Conservation (phyloP, 2,797 vertebrate genomes). For the Bucorvus abyssinicus region DNA sequence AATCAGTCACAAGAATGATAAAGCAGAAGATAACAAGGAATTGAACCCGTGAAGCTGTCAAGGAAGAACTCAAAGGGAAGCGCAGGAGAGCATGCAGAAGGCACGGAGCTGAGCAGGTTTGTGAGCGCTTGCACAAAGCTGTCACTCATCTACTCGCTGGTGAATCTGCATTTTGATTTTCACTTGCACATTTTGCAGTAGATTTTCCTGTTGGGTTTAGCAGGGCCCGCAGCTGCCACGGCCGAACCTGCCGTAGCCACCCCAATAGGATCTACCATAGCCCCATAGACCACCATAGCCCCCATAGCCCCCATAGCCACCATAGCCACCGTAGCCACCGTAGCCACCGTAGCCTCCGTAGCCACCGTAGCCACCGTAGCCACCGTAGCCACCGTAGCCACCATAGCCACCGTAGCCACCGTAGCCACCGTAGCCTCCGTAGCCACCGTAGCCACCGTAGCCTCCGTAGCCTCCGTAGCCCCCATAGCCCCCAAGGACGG, state of each 20-base stretch:
- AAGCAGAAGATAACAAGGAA: neutral
- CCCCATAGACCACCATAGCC: neutral
- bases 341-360: neutral
- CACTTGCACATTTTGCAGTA: neutral
- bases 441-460: neutral
- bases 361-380: neutral
- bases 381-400: neutral
- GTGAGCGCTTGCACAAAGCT: neutral
- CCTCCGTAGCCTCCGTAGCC: neutral
- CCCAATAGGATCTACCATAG: neutral
- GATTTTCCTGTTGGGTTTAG: neutral
- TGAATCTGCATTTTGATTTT: neutral
- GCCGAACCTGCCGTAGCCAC: neutral
- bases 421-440: neutral
- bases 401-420: neutral
- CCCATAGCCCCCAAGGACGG: neutral
- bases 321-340: neutral
- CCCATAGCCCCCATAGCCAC: neutral
- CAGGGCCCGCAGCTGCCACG: neutral
- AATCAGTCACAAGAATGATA: neutral
- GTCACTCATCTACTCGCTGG: neutral
- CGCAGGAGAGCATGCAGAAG: neutral
- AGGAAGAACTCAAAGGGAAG: neutral
- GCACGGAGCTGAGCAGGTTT: neutral
- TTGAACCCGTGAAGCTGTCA: fast-evolving